Evolutionary conservation across 2,797 vertebrate species (phyloP).

Genomic region (Eulemur mongoz): DNA sequence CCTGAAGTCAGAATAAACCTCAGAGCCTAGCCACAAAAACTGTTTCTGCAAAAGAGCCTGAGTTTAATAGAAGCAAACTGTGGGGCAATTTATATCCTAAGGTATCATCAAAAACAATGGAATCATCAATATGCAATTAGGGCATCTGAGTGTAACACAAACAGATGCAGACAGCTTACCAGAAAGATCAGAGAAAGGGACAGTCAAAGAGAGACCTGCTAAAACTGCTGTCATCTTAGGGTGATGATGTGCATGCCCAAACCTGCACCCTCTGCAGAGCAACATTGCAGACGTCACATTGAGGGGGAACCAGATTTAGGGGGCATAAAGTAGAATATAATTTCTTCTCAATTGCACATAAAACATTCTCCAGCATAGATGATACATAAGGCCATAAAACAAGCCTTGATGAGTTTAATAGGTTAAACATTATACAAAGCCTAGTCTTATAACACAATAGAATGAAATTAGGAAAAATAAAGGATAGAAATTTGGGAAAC

Average conservation of each 20-base stretch:
- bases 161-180: background rate
- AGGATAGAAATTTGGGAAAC: background rate
- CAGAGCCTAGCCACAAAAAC: background rate
- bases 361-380: background rate
- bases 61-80: background rate
- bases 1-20: background rate
- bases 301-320: no score
- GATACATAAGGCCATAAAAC: background rate
- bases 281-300: background rate
- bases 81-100: background rate
- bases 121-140: background rate
- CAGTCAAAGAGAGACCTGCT: background rate
- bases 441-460: background rate
- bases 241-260: no score
- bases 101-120: background rate
- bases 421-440: background rate
- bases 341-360: background rate
- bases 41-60: background rate
- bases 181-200: background rate
- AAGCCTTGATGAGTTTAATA: background rate
- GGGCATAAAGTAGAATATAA: background rate
- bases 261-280: no score
- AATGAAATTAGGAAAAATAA: background rate
- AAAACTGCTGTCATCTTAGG: background rate
- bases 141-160: background rate